phyloP scores from a whole-genome alignment of 1,140 invertebrate genomes.

The Vanessa atalanta region DNA sequence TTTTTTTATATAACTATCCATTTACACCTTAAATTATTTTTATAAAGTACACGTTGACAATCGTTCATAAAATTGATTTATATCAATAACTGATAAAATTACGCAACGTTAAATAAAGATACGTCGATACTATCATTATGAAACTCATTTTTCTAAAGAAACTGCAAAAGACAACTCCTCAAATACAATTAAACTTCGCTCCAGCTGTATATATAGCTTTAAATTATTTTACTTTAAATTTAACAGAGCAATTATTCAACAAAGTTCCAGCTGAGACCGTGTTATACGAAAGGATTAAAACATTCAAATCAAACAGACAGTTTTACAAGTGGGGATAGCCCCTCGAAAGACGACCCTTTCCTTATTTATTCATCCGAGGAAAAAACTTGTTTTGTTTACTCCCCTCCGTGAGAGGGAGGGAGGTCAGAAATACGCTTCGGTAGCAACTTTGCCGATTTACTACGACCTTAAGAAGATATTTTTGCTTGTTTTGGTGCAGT shows the following conservation, averaged over 20 bases:
- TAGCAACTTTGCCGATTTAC: slow-evolving; percentile 64
- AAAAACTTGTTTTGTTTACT: slow-evolving; percentile 79
- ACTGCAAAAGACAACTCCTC: too few species aligned
- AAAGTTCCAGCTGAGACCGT: slow-evolving; percentile 53
- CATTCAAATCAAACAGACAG: slow-evolving; percentile 75
- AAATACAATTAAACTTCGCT: too few species aligned
- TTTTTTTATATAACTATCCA: too few species aligned
- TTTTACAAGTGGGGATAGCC: slow-evolving; percentile 65
- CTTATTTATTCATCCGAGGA: slow-evolving; percentile 79
- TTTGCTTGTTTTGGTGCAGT: slow-evolving; percentile 62
- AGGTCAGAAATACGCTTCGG: slow-evolving; percentile 59
- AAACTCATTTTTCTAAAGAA: too few species aligned
- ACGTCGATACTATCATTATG: too few species aligned
- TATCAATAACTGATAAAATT: too few species aligned
- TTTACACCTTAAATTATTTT: too few species aligned
- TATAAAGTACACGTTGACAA: too few species aligned
- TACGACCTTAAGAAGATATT: slow-evolving; percentile 58
- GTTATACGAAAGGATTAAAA: slow-evolving; percentile 74
- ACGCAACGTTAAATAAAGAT: too few species aligned
- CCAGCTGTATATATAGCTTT: not conserved
- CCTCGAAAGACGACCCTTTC: slow-evolving; percentile 67
- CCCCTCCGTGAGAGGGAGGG: slow-evolving; percentile 53
- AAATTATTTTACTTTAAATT: slow-evolving; percentile 14
- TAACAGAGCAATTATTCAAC: slow-evolving; percentile 43
- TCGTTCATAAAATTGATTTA: too few species aligned